phyloP scores from a whole-genome alignment of 2,113 vertebrate genomes.

The Struthio camelus region DNA sequence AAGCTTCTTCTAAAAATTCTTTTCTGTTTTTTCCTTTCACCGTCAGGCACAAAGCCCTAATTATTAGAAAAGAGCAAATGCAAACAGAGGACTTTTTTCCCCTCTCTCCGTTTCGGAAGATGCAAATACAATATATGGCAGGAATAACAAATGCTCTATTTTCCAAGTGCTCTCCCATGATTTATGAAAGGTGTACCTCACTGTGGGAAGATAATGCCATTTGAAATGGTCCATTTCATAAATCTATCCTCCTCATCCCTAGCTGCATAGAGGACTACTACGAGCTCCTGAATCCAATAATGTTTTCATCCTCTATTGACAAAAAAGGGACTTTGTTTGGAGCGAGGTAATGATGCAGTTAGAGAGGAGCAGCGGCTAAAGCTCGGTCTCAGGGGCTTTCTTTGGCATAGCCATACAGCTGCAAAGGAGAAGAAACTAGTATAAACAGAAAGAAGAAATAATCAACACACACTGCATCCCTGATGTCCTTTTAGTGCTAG shows the following conservation, averaged over 20 bases:
- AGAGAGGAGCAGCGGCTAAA: constrained; percentile 72
- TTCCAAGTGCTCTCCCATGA: constrained; percentile 77
- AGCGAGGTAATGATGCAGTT: constrained; percentile 81
- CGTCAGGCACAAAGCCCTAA: not conserved
- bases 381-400: constrained; percentile 76
- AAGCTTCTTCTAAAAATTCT: not conserved
- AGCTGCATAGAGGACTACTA: constrained; percentile 70
- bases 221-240: constrained; percentile 93
- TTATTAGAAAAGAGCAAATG: not conserved
- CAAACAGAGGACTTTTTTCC: not conserved
- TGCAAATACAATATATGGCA: constrained; percentile 62
- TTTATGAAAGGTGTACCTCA: constrained; percentile 90
- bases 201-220: constrained; percentile 87
- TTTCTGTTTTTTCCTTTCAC: not conserved
- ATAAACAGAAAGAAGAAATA: constrained; percentile 81
- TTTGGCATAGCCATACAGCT: constrained; percentile 74
- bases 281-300: constrained; percentile 85
- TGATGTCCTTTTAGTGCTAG: constrained; percentile 70
- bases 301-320: constrained; percentile 86
- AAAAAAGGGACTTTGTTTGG: constrained; percentile 79
- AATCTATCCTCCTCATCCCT: constrained; percentile 82
- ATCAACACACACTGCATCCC: constrained; percentile 76
- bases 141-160: constrained; percentile 80
- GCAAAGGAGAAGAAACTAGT: constrained; percentile 70
- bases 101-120: not conserved